Evolutionary conservation across 2,797 vertebrate genomes (phyloP), one percentile per base, ranked within the genome.

Genomic region (Catamblyrhynchus diadema): DNA sequence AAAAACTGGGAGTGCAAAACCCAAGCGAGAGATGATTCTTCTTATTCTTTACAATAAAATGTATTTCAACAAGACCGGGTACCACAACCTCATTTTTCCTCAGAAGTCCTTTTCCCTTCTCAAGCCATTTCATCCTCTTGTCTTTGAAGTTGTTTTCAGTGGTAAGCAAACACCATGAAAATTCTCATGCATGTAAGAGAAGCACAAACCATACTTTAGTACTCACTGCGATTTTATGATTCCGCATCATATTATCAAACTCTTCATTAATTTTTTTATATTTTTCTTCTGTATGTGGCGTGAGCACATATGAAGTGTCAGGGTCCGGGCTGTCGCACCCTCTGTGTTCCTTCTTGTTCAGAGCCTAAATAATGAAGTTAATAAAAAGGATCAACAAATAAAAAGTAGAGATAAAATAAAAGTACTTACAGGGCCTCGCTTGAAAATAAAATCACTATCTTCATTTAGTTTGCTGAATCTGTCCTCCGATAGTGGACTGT

Each of bases 261-360:
- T 99, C 99, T 98, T 99, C 99, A 99, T 99, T 99, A 98, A 99
- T 99, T 99, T 99, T 99, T 99, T 99, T 99, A 99, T 99, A 99
- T 98, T 99, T 99, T 98, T 99, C 99, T 98, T 99, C 99, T 97
- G 99, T 99, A 98, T 99, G 99, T 98, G 99, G 99, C 97, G 99
- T 99, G 98, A 99, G 99, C 98, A 99, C 99, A 99, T 99, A 99
- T 98, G 99, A 99, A 98, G 99, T 98, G 96, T 99, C 99, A 90
- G 99, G 99, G 98, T 99, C 99, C 98, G 99, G 99, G 98, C 99
- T 99, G 99, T 99, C 99, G 98, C 99, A 99, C 98, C 99, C 99
- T 99, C 99, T 99, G 99, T 99, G 99, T 98, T 99, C 99, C 98
- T 99, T 99, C 99, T 99, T 99, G 99, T 99, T 99, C 98, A 99